A percentile compares a stretch with the other conserved stretches of the same genome.
These are phyloP conservation scores for Platerodrilus igneus DNA, from an alignment of 2,888 invertebrate species.

Conservation along the genomic window DNA sequence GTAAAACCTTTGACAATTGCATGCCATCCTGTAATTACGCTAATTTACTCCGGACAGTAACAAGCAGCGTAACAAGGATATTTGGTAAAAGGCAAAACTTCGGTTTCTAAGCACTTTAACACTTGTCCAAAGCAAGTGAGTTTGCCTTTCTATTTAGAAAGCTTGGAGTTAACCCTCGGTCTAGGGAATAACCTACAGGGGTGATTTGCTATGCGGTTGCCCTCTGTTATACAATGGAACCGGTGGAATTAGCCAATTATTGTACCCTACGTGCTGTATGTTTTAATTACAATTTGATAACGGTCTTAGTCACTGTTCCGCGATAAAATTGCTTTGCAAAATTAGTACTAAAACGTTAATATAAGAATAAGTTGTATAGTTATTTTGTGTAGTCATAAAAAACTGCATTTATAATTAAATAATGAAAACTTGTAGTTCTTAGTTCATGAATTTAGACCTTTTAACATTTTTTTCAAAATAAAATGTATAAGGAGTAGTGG, in stretches of 20 bases:
- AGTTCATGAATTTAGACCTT: too few species aligned
- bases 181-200: conserved; percentile 31
- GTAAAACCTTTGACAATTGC: conserved; percentile 14
- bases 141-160: conserved; percentile 14
- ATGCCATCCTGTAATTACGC: conserved; percentile 22
- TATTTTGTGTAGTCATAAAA: too few species aligned
- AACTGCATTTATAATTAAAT: too few species aligned
- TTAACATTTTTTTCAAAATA: too few species aligned
- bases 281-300: conserved; percentile 50
- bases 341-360: too few species aligned
- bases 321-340: too few species aligned
- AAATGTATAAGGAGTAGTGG: too few species aligned
- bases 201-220: conserved; percentile 49
- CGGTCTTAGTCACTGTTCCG: conserved; percentile 35
- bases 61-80: conserved; percentile 11
- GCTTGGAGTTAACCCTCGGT: conserved; percentile 23
- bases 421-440: too few species aligned
- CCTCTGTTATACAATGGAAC: conserved; percentile 48
- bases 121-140: conserved; percentile 11
- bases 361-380: too few species aligned
- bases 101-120: too few species aligned
- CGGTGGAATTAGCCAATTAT: conserved; percentile 49
- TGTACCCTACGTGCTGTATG: conserved; percentile 44
- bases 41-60: conserved; percentile 23
- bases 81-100: conserved; percentile 13